Conservation (phyloP, 2,113 vertebrate species). For the Myodes glareolus region DNA sequence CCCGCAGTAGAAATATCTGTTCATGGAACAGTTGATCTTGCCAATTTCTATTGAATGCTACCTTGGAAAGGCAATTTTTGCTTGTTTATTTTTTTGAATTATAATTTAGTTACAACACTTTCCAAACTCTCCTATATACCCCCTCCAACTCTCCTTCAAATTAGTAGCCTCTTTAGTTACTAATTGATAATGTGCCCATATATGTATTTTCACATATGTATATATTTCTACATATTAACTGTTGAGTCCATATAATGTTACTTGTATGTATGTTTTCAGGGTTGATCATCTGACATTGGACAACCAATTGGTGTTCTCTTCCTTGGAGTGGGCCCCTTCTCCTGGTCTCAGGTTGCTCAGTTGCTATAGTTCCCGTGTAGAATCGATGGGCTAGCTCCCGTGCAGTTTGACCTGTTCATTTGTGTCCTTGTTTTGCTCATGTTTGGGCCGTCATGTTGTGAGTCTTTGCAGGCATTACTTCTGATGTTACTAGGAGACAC, state of each 20-base stretch:
- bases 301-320: neutral
- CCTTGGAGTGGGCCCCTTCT: neutral
- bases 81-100: neutral
- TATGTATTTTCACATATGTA: neutral
- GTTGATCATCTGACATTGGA: neutral
- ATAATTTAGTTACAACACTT: neutral
- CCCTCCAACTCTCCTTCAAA: neutral
- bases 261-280: neutral
- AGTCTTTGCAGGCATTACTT: neutral
- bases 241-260: neutral
- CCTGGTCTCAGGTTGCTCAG: neutral
- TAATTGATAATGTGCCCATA: neutral
- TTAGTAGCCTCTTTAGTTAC: neutral
- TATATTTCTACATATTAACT: neutral
- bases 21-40: neutral
- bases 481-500: too few species aligned
- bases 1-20: neutral
- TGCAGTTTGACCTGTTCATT: neutral
- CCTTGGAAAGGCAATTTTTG: neutral
- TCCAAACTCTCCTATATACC: neutral
- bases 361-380: neutral
- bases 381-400: neutral
- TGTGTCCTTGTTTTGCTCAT: neutral
- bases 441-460: neutral
- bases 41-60: neutral